These are phyloP conservation scores for Hypolimnas misippus DNA, from an alignment of 2,888 invertebrate species.

Conservation along the genomic window DNA sequence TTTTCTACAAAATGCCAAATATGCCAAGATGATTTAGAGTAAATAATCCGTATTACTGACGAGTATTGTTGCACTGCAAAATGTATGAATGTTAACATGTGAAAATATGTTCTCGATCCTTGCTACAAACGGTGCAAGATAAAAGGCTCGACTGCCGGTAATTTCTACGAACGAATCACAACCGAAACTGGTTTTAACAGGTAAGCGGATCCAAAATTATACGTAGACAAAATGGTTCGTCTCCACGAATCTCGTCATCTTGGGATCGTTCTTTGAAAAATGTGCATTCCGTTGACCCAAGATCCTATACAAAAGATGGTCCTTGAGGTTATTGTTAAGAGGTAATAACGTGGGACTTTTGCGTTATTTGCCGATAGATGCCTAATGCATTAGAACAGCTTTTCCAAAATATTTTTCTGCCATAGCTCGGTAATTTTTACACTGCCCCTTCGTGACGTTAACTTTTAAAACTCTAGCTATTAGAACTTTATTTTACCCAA, in stretches of 20 bases:
- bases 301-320: slow-evolving; percentile 35
- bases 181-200: slow-evolving; percentile 77
- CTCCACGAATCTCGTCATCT: slow-evolving; percentile 63
- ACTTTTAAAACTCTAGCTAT: no score
- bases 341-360: slow-evolving; percentile 36
- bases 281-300: slow-evolving; percentile 69
- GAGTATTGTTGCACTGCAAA: background rate
- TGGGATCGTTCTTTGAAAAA: slow-evolving; percentile 62
- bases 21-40: background rate
- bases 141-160: slow-evolving; percentile 60
- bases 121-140: slow-evolving; percentile 53
- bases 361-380: slow-evolving; percentile 14
- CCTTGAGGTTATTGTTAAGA: slow-evolving; percentile 38
- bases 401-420: no score
- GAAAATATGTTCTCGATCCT: slow-evolving; percentile 52
- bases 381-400: background rate
- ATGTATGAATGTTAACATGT: background rate
- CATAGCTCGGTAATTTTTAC: no score
- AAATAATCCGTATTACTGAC: background rate
- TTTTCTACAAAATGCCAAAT: background rate
- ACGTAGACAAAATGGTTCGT: slow-evolving; percentile 69
- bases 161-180: slow-evolving; percentile 65
- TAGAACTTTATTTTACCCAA: no score
- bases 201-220: slow-evolving; percentile 77
- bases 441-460: no score